Percentiles rank a stretch among this genome's conserved stretches.
Evolutionary conservation across 2,888 invertebrate genomes (phyloP).

Genomic region (Harpagoxenus sublaevis): DNA sequence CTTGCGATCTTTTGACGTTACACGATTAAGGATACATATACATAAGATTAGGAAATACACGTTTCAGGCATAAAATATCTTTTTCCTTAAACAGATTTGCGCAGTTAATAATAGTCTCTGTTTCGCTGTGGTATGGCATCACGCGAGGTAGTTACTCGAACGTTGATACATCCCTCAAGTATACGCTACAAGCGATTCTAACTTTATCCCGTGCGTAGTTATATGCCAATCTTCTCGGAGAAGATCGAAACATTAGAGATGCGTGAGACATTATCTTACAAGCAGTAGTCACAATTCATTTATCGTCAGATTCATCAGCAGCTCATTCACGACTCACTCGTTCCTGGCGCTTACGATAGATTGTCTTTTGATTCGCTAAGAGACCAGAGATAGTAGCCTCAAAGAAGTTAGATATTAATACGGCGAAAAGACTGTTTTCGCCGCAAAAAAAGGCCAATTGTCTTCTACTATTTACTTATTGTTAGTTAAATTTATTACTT

Average conservation of each 20-base stretch:
- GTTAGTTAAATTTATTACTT: background rate
- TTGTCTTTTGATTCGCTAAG: constrained; percentile 52
- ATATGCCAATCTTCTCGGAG: background rate
- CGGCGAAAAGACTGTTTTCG: background rate
- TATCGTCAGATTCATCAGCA: constrained; percentile 12
- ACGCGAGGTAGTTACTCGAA: constrained; percentile 75
- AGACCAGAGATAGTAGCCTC: constrained; percentile 9
- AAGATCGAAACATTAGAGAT: constrained; percentile 27
- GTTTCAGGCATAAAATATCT: constrained; percentile 18
- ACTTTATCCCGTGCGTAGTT: constrained; percentile 36
- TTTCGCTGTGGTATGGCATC: constrained; percentile 70
- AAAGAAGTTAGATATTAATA: constrained; percentile 24
- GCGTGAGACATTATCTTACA: constrained; percentile 15
- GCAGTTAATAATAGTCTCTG: constrained; percentile 27
- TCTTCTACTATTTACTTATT: constrained; percentile 17
- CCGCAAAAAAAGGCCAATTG: constrained; percentile 29
- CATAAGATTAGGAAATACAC: constrained; percentile 1
- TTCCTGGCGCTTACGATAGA: constrained; percentile 24
- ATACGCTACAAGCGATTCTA: constrained; percentile 58
- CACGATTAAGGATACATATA: background rate
- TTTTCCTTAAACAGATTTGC: background rate
- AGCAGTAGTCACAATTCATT: constrained; percentile 27
- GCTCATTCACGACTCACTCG: constrained; percentile 4
- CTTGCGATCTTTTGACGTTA: background rate
- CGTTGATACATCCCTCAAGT: constrained; percentile 58